Evolutionary conservation across 2,888 invertebrate genomes (phyloP).

Genomic region (Heteromyza rotundicornis): DNA sequence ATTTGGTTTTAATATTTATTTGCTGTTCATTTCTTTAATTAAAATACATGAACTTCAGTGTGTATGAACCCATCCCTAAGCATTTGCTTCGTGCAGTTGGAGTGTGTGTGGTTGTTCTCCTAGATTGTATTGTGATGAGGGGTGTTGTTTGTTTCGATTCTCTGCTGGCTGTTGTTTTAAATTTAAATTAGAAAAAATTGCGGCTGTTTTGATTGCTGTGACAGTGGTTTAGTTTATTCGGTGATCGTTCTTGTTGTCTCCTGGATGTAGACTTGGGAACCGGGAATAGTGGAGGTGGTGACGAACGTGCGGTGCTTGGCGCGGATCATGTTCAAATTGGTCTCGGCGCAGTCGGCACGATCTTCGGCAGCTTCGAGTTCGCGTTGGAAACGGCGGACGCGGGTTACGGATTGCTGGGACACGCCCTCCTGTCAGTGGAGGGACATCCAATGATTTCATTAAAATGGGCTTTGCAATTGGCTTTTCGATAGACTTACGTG

Average conservation of each 20-base stretch:
- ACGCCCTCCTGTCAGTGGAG: constrained; percentile 78
- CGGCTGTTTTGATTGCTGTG: neutral
- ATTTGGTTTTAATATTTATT: constrained; percentile 37
- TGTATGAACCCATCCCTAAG: constrained; percentile 32
- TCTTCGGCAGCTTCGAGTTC: constrained; percentile 98
- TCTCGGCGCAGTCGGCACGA: constrained; percentile 93
- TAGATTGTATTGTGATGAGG: too few relatives aligned
- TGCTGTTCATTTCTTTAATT: constrained; percentile 56
- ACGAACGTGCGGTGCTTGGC: constrained; percentile 99
- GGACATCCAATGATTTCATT: neutral
- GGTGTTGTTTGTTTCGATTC: neutral
- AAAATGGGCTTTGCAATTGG: too few relatives aligned
- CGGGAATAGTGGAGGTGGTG: constrained; percentile 90
- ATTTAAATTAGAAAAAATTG: constrained; percentile 42
- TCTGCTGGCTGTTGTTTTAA: constrained; percentile 11
- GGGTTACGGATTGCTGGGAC: constrained; percentile 90
- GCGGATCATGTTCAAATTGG: constrained; percentile 91
- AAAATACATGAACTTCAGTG: constrained; percentile 58
- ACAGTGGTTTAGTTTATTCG: constrained; percentile 50
- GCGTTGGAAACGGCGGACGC: constrained; percentile 97
- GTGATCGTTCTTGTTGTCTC: constrained; percentile 74
- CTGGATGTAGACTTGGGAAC: constrained; percentile 89
- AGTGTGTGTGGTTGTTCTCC: neutral
- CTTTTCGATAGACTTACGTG: constrained; percentile 67
- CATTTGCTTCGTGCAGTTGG: constrained; percentile 5